Percentiles rank a stretch among this genome's conserved stretches.
These are phyloP conservation scores for Caenorhabditis zanzibari DNA, from an alignment of 2,888 invertebrate species.

Conservation along the genomic window DNA sequence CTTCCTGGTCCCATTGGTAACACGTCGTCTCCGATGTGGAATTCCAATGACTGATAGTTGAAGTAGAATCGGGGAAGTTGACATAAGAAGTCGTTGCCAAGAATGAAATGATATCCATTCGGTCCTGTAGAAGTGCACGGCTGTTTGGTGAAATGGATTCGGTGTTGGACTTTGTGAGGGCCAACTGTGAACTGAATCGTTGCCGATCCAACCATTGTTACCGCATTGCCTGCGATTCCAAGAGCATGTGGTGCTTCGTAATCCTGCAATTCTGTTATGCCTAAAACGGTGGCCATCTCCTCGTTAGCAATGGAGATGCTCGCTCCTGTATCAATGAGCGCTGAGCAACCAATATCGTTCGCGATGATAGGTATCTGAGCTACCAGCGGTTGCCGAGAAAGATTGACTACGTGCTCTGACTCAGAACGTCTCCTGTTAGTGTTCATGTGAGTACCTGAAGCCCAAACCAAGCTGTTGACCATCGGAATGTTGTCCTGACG, in stretches of 20 bases:
- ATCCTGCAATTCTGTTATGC: neutral
- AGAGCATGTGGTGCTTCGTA: neutral
- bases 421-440: too few species aligned
- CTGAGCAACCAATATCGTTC: neutral
- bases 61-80: slow-evolving; percentile 23
- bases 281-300: neutral
- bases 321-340: neutral
- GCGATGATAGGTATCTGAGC: neutral
- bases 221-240: slow-evolving; percentile 5
- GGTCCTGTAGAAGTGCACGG: neutral
- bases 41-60: slow-evolving; percentile 10
- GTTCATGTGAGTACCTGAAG: too few species aligned
- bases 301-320: neutral
- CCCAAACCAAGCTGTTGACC: too few species aligned
- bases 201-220: slow-evolving; percentile 20
- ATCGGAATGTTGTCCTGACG: too few species aligned
- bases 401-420: neutral
- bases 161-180: neutral
- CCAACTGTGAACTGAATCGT: slow-evolving; percentile 14
- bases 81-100: slow-evolving; percentile 34
- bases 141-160: neutral
- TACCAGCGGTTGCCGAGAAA: neutral
- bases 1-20: slow-evolving; percentile 6
- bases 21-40: slow-evolving; percentile 8
- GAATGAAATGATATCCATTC: slow-evolving; percentile 16